Percentiles rank a stretch among this genome's conserved stretches.
These are phyloP conservation scores for Lamproptera curius DNA, from an alignment of 2,888 invertebrate species.

Conservation along the genomic window DNA sequence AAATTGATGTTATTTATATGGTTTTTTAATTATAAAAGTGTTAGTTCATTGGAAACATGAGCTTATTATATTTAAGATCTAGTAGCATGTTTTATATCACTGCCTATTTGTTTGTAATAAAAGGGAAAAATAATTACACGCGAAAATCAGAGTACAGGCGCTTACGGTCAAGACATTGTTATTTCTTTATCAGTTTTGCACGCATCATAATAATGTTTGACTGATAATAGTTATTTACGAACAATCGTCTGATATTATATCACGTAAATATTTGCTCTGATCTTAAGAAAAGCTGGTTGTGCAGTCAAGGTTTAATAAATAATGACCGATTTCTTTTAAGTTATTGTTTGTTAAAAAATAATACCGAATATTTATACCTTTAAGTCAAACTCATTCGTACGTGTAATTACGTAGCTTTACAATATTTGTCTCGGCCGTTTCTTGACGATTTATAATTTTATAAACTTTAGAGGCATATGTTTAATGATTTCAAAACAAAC, in stretches of 20 bases:
- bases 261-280: slow-evolving; percentile 12
- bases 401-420: too few relatives aligned
- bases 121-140: neutral
- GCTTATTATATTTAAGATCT: neutral
- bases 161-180: too few relatives aligned
- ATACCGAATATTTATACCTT: too few relatives aligned
- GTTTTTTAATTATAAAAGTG: neutral
- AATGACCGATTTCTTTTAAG: too few relatives aligned
- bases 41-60: neutral
- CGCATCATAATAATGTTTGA: slow-evolving; percentile 15
- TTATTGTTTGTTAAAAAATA: too few relatives aligned
- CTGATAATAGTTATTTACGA: slow-evolving; percentile 16
- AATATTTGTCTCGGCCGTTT: too few relatives aligned
- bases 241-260: neutral
- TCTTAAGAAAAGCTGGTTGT: slow-evolving; percentile 3
- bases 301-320: neutral
- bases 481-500: too few relatives aligned
- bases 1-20: neutral
- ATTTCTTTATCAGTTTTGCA: slow-evolving; percentile 1
- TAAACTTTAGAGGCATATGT: too few relatives aligned
- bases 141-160: too few relatives aligned
- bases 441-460: too few relatives aligned
- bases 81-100: neutral
- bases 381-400: too few relatives aligned
- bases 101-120: neutral